Base-by-base conservation (phyloP, 2,888 invertebrate species). In the Fragum whitleyi region DNA sequence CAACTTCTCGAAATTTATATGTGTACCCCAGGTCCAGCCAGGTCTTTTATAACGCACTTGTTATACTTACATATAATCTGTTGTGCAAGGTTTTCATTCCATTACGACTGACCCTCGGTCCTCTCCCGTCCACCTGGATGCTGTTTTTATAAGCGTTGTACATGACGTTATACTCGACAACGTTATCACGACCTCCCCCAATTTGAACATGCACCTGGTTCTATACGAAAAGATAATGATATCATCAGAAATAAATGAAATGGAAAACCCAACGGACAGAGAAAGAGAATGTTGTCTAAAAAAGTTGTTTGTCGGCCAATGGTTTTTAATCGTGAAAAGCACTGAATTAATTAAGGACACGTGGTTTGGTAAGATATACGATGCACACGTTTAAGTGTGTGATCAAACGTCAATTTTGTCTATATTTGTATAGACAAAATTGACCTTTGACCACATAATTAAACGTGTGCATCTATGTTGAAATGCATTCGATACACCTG, bases 151-250 rank as follows among this genome's bases (percentile, higher is more conserved):
- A 77, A 9, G 90, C 83, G 36, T 89, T 87, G 68, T 85, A 90
- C 76, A 90, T 85, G 6, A 90, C 79, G 70, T 90, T 90, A 65
- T 88, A 80, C 0, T 77, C 61, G 2, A 90, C 79, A 9, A 88
- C 78, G 65, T 89, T 89, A 76, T 90, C 88, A n/a, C 89, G 83
- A 1, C 90, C 90, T 2, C 89, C 90, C 9, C 89, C 90, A 21
- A 90, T 89, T 29, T 86, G 88, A 1, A 80, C 83, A 57, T 90
- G 90, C 0, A 89, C 81, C 19, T 86, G 81, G 53, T 90, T 90
- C 89, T 90, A 78, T 3, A 9, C 2, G 47, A 47, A 39, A 9
- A 39, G 14, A 39, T 39, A 14, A 39, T 14, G n/a, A n/a, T n/a
- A n/a, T n/a, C n/a, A n/a, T n/a, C n/a, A 68, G 6, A 23, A 19